Evolutionary conservation across 92 coral and sea anemone species (phyloP).

Genomic region (Bergia sp.): DNA sequence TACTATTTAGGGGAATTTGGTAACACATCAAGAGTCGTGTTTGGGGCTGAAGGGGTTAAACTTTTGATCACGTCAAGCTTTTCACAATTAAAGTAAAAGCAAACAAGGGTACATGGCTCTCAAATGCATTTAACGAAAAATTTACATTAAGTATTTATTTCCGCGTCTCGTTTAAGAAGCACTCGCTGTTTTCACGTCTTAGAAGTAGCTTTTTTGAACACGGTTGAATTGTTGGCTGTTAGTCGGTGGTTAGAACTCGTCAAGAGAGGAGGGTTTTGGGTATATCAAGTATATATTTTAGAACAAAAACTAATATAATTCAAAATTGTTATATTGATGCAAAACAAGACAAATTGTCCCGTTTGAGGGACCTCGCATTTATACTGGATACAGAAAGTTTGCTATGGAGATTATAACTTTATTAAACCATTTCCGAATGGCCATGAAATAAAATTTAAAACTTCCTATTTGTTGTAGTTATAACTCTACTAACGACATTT

Average conservation of each 20-base stretch:
- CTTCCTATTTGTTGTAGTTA: not conserved
- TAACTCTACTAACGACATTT: too few relatives aligned
- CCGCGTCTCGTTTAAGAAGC: not conserved
- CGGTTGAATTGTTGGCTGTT: not conserved
- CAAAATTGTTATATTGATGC: constrained; percentile 8
- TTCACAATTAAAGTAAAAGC: not conserved
- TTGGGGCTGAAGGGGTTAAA: too few relatives aligned
- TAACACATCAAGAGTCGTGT: too few relatives aligned
- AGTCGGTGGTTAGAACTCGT: not conserved
- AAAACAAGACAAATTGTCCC: not conserved
- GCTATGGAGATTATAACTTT: not conserved
- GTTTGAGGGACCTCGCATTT: constrained; percentile 11
- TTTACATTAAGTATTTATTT: constrained; percentile 11
- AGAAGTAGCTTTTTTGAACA: not conserved
- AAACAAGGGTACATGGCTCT: not conserved
- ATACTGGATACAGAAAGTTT: not conserved
- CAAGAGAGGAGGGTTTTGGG: not conserved
- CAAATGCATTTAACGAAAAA: not conserved
- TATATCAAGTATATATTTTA: not conserved
- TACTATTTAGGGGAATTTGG: too few relatives aligned
- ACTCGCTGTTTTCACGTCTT: constrained; percentile 6
- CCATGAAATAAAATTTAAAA: not conserved
- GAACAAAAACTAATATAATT: constrained; percentile 23
- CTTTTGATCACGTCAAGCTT: not conserved
- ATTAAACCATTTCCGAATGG: not conserved